A percentile compares a stretch with the other conserved stretches of the same genome.
Evolutionary conservation across 2,888 invertebrate genomes (phyloP).

Genomic region (Ditula angustiorana): DNA sequence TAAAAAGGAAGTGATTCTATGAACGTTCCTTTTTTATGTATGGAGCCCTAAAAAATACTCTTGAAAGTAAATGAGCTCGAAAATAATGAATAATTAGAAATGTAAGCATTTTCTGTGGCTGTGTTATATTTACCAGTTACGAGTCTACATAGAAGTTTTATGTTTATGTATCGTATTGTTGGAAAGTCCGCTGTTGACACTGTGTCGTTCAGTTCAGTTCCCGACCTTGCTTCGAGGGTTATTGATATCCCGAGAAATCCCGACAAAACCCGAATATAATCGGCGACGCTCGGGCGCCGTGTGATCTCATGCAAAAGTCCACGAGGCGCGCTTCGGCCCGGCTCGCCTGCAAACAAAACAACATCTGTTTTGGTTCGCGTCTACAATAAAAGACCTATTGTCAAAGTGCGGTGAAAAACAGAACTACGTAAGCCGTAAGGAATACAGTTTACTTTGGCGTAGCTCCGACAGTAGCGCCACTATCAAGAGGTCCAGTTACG

Average conservation of each 20-base stretch:
- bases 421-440: not conserved
- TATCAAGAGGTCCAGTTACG: not conserved
- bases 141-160: no score
- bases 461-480: slow-evolving; percentile 10
- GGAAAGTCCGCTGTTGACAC: no score
- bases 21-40: no score
- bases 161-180: no score
- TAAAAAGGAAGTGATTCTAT: no score
- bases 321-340: slow-evolving; percentile 5
- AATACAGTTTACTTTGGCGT: slow-evolving; percentile 8
- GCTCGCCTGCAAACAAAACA: slow-evolving; percentile 9
- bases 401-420: not conserved
- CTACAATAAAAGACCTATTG: slow-evolving; percentile 5
- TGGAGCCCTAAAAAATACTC: no score
- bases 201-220: no score
- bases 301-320: slow-evolving; percentile 28
- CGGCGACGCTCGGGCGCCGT: not conserved
- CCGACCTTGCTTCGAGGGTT: not conserved
- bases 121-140: no score
- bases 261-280: slow-evolving; percentile 8
- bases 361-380: slow-evolving; percentile 20
- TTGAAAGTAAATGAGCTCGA: no score
- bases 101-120: no score
- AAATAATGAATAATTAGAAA: no score
- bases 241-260: slow-evolving; percentile 13